Conservation (phyloP, 2,888 invertebrate species). For the Timandra comae region DNA sequence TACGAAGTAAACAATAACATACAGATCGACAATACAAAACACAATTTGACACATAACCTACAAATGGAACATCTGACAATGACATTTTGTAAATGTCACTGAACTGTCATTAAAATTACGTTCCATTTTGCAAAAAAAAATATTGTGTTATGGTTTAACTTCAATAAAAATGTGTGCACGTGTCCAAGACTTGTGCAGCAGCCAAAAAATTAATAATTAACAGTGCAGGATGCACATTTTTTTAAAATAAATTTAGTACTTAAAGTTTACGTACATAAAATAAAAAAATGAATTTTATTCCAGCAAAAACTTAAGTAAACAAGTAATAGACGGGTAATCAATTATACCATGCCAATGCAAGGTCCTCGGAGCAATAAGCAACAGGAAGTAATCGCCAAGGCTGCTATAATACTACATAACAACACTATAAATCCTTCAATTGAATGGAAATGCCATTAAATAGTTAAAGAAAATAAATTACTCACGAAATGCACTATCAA, state of each 20-base stretch:
- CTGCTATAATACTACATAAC: slow-evolving; percentile 25
- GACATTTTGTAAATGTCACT: no score
- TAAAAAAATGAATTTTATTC: background rate
- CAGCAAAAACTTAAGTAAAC: background rate
- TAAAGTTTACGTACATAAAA: no score
- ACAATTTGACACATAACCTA: background rate
- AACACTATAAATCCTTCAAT: slow-evolving; percentile 43
- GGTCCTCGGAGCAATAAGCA: slow-evolving; percentile 56
- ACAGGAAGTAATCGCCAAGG: slow-evolving; percentile 64
- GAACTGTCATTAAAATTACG: no score
- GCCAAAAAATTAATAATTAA: no score
- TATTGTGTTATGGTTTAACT: no score
- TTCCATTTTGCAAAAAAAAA: no score
- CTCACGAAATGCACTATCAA: slow-evolving; percentile 1
- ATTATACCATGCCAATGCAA: slow-evolving; percentile 35
- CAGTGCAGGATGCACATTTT: no score
- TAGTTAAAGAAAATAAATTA: background rate
- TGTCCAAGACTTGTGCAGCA: no score
- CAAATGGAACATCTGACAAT: no score
- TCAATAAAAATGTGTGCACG: no score
- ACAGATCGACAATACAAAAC: background rate
- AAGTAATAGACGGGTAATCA: background rate
- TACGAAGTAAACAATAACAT: no score
- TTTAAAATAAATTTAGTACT: no score
- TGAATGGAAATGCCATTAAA: slow-evolving; percentile 22